Conservation (phyloP, 1,140 invertebrate species). For the Leptinotarsa defecta region DNA sequence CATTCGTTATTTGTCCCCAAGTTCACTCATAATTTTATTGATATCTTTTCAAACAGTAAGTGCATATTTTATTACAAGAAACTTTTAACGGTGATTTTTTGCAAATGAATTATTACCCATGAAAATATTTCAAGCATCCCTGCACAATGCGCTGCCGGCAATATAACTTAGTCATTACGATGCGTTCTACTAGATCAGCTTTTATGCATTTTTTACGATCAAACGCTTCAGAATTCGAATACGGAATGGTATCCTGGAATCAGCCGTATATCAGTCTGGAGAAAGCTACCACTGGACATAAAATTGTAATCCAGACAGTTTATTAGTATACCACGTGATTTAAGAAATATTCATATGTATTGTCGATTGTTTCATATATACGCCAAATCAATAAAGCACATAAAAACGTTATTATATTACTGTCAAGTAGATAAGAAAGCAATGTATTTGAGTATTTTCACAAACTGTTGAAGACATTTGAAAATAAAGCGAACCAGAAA, state of each 20-base stretch:
- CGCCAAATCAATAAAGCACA: no score
- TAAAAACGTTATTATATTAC: no score
- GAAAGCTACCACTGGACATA: conserved; percentile 9
- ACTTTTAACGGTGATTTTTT: conserved; percentile 33
- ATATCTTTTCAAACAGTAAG: conserved; percentile 15
- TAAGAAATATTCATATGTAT: no score
- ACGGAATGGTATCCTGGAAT: conserved; percentile 38
- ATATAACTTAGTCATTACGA: conserved; percentile 46
- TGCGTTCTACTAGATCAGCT: conserved; percentile 46
- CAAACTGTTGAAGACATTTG: no score
- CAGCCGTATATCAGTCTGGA: conserved; percentile 39
- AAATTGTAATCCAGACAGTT: conserved; percentile 23
- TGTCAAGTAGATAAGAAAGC: no score
- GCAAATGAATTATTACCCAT: conserved; percentile 35
- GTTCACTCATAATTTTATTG: conserved; percentile 1
- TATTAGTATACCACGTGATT: not conserved
- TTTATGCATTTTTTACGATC: conserved; percentile 46
- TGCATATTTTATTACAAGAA: conserved; percentile 30
- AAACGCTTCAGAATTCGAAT: conserved; percentile 39
- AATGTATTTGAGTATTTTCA: no score
- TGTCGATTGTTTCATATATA: no score
- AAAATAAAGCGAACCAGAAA: no score
- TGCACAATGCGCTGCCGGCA: conserved; percentile 32
- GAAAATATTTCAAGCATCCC: conserved; percentile 37
- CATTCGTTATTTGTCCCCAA: not conserved